Percentiles rank a stretch among this genome's conserved stretches.
phyloP scores from a whole-genome alignment of 2,888 invertebrate species.

The Caprella mutica region DNA sequence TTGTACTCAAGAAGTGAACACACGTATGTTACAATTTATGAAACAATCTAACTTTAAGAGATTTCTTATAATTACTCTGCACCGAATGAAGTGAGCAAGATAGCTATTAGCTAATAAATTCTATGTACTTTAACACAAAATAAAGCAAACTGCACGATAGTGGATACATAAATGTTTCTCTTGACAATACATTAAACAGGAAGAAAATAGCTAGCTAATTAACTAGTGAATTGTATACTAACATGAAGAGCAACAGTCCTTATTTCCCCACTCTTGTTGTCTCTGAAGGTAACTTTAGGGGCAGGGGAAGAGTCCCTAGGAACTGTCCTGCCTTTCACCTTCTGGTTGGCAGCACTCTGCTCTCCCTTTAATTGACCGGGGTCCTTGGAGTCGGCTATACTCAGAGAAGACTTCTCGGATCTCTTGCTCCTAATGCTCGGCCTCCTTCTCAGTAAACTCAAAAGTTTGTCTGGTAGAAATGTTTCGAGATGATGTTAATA shows the following conservation, averaged over 20 bases:
- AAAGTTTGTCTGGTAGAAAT: slow-evolving; percentile 23
- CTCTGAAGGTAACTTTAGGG: slow-evolving; percentile 33
- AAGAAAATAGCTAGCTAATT: background rate
- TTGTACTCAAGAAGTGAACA: too few relatives aligned
- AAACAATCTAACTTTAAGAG: too few relatives aligned
- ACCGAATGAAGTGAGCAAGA: too few relatives aligned
- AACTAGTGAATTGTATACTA: too few relatives aligned
- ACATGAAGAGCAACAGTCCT: slow-evolving; percentile 27
- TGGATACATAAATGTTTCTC: background rate
- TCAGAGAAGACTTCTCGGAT: background rate
- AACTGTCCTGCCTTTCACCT: slow-evolving; percentile 11
- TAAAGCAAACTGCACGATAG: background rate
- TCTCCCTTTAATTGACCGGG: slow-evolving; percentile 21
- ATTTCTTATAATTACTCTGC: too few relatives aligned
- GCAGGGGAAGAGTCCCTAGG: slow-evolving; percentile 18
- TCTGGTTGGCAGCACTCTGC: slow-evolving; percentile 4
- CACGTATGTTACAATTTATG: too few relatives aligned
- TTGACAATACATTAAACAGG: background rate
- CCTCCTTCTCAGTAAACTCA: slow-evolving; percentile 22
- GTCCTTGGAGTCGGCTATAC: background rate
- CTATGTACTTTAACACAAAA: too few relatives aligned
- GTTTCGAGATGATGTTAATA: background rate
- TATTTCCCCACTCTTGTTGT: slow-evolving; percentile 32
- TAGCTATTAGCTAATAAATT: too few relatives aligned
- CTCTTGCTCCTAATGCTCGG: slow-evolving; percentile 27